Base-by-base conservation (phyloP, 2,113 vertebrate species). In the Ia io region DNA sequence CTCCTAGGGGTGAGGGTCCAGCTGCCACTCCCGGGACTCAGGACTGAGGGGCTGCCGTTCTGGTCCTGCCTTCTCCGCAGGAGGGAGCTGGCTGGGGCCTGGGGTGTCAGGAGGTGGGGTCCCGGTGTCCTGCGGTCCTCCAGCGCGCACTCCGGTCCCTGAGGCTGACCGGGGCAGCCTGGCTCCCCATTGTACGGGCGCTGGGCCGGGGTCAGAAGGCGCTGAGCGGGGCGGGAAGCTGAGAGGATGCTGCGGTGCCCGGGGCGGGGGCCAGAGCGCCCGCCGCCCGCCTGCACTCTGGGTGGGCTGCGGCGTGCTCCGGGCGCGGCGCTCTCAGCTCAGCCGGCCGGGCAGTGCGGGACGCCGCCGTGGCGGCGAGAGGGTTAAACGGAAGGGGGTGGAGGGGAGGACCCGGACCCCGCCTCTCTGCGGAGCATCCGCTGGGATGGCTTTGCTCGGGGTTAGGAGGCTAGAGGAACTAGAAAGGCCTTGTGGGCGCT, bases 311-410 rank as follows among this genome's bases (percentile, higher is more conserved):
- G 94, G 70, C 69, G 30, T 17, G 61, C 77, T 35, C 28, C 11
- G 91, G 88, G 76, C 40, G 25, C 53, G 17, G 90, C 88, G 71
- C 80, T 93, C 53, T 9, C 70, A 65, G 69, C 17, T 76, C 70
- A 30, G 71, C 79, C 63, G 42, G 5, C 6, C 40, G 40, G 37
- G 37, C 87, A 92, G 93, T 79, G 91, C 74, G 35, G 91, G 65
- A 3, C 80, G 77, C 35, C 51, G 23, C 94, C 30, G 88, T 0
- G 4, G 96, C 87, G n/a, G 32, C 22, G 83, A 87, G 92, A 94
- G 97, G 97, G 97, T 98, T 98, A 98, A 97, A 97, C 97, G 96
- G 95, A 93, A 96, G 74, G 84, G 84, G 96, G 93, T 96, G 97
- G 96, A 95, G 93, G 96, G 97, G 96, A 93, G 94, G 97, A 91